These are phyloP conservation scores for Sialia sialis DNA, from an alignment of 2,113 vertebrate genomes.

Conservation along the genomic window DNA sequence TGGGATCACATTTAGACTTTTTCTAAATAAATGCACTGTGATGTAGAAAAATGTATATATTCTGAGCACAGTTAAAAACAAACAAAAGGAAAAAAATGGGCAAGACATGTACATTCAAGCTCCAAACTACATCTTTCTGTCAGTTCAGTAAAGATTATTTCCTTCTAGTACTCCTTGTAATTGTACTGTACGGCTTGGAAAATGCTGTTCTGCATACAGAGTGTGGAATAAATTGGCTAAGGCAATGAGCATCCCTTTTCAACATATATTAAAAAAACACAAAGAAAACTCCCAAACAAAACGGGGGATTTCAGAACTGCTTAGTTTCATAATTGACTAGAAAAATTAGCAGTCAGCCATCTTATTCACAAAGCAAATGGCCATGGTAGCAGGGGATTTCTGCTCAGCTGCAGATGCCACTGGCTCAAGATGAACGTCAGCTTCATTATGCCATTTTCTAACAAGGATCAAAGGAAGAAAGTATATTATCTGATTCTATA, in stretches of 20 bases:
- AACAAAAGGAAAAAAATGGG: neutral
- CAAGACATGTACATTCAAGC: neutral
- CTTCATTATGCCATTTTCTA: neutral
- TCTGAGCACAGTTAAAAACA: neutral
- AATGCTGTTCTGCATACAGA: neutral
- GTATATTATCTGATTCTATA: neutral
- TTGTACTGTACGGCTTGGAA: neutral
- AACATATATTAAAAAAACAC: too few relatives aligned
- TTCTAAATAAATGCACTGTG: fast-evolving
- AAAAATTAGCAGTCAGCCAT: neutral
- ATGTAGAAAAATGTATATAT: neutral
- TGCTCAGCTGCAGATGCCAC: neutral
- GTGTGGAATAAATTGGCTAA: neutral
- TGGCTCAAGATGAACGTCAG: neutral
- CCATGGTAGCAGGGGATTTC: neutral
- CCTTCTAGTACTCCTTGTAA: neutral
- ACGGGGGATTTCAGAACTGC: neutral
- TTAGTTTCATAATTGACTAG: neutral
- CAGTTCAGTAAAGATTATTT: neutral
- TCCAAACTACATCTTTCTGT: neutral
- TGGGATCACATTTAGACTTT: neutral
- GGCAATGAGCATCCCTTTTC: neutral
- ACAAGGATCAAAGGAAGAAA: neutral
- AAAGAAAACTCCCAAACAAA: too few relatives aligned
- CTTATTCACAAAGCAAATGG: neutral